These are phyloP conservation scores for Thymallus thymallus DNA, from an alignment of 2,113 vertebrate species.

Conservation along the genomic window DNA sequence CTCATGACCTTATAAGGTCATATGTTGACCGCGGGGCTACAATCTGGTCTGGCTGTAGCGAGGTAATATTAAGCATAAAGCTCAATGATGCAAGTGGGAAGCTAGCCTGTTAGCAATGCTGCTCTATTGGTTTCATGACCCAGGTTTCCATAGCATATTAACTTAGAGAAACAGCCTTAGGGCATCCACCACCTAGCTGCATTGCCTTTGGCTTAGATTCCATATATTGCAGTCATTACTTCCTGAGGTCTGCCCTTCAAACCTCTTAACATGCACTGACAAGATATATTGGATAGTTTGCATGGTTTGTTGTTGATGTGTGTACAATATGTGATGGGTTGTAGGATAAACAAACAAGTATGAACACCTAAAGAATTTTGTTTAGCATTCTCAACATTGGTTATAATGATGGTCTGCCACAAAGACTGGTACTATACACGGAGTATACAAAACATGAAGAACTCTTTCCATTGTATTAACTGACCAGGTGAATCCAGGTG, in stretches of 20 bases:
- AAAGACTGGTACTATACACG: too few relatives aligned
- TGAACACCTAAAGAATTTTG: constrained; percentile 11
- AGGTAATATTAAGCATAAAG: too few relatives aligned
- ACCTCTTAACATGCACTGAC: constrained; percentile 28
- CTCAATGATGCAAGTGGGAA: neutral
- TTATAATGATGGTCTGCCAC: neutral
- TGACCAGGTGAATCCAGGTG: too few relatives aligned
- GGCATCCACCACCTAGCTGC: constrained; percentile 17
- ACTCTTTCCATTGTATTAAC: too few relatives aligned
- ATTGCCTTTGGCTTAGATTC: constrained; percentile 1
- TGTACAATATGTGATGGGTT: neutral
- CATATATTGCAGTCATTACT: constrained; percentile 21
- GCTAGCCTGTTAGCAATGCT: constrained; percentile 5
- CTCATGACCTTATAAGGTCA: constrained; percentile 25
- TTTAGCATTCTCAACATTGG: neutral
- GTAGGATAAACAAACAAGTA: neutral
- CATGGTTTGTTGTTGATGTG: neutral
- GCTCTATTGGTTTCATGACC: constrained; percentile 20
- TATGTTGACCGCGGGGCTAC: neutral
- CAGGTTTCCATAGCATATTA: constrained; percentile 16
- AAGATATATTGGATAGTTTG: constrained; percentile 27
- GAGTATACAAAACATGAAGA: too few relatives aligned
- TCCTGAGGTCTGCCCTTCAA: neutral
- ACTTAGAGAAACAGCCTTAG: constrained; percentile 14
- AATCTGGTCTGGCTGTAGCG: neutral